phyloP scores from a whole-genome alignment of 2,888 invertebrate species.

The Drepanosiphum platanoidis region DNA sequence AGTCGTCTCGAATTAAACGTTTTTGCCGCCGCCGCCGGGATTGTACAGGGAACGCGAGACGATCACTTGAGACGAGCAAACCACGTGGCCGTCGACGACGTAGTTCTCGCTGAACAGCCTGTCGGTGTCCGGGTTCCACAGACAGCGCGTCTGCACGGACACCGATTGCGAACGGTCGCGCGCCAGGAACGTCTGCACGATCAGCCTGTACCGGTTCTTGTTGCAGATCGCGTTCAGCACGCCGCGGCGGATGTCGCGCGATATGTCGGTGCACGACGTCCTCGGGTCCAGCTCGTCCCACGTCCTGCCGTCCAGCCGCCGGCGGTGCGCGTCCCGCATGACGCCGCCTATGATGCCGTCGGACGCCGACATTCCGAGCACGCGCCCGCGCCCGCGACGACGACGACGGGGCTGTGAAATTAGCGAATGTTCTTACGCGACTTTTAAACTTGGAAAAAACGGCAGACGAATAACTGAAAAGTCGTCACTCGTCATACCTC shows the following conservation, averaged over 20 bases:
- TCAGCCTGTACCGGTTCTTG: neutral
- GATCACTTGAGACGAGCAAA: slow-evolving; percentile 22
- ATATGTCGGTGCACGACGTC: neutral
- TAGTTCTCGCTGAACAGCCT: neutral
- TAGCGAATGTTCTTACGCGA: too few species aligned
- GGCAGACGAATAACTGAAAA: too few species aligned
- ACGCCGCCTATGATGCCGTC: too few species aligned
- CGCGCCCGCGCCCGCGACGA: too few species aligned
- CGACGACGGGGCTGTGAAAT: too few species aligned
- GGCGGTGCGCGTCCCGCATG: neutral
- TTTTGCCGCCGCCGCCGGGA: too few species aligned
- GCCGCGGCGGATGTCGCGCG: neutral
- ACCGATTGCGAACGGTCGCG: neutral
- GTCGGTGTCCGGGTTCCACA: slow-evolving; percentile 31
- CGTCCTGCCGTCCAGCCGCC: neutral
- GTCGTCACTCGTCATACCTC: too few species aligned
- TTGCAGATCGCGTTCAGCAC: neutral
- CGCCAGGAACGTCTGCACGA: slow-evolving; percentile 1
- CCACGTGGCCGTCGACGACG: neutral
- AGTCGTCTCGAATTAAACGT: too few species aligned
- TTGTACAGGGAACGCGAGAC: too few species aligned
- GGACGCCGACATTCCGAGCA: too few species aligned
- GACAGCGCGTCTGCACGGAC: neutral
- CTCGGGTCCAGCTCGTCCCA: slow-evolving; percentile 28
- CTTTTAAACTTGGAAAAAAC: too few species aligned